Evolutionary conservation across 2,888 invertebrate genomes (phyloP), one percentile per base, ranked within the genome.

Genomic region (Eumerus sabulonum): DNA sequence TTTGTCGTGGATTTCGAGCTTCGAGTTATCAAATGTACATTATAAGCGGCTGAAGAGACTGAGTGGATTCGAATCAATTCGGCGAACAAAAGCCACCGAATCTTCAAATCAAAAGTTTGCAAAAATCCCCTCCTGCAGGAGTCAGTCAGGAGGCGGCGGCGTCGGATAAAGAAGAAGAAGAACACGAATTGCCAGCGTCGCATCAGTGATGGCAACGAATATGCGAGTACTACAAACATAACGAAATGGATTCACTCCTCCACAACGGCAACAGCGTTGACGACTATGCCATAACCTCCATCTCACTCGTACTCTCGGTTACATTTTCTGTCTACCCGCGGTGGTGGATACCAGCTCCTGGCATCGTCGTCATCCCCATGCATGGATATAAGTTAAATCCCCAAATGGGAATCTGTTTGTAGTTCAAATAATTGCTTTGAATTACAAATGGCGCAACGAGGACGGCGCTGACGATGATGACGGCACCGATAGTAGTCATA

Each of bases 371-470:
- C 60, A 17, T 50, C 48, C 47, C 62, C 64, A 48, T 68, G 44
- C 59, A 63, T 44, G 68, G 68, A 74, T 74, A 64, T 64, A 74
- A 74, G 74, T 74, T 68, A 79, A 74, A 79, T 79, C 68, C 79
- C 74, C 74, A 77, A 77, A 77, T 77, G 79, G 73, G 74, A 74
- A 79, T 79, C 74, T 79, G 79, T 79, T 79, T 74, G 79, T 79
- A 79, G 79, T 79, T 79, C 74, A 79, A 79, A 79, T 79, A 79
- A 79, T 79, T 79, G 79, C 79, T 79, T 79, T 79, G 79, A 79
- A 79, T 74, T 79, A 70, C 79, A 74, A 79, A 79, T 79, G 68
- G 79, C 74, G 68, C 74, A 79, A 70, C 68, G 68, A 74, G 59
- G 63, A 45, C 63, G 71, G 63, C 40, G 53, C 7, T 27, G 47